phyloP scores from a whole-genome alignment of 2,888 invertebrate species.

The Noctua janthina region DNA sequence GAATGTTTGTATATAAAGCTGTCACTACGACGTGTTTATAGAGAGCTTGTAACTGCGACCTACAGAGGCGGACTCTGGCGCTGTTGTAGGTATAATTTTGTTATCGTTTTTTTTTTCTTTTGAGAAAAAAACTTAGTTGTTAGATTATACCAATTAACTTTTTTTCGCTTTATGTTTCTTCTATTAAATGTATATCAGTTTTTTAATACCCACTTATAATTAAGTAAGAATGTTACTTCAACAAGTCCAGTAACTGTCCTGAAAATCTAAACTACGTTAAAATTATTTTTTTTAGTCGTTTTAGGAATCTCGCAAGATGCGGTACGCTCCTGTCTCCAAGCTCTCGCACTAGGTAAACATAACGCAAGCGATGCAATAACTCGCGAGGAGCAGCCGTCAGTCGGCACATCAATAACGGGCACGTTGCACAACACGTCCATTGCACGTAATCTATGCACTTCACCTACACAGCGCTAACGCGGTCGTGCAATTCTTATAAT shows the following conservation, averaged over 20 bases:
- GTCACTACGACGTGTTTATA: slow-evolving; percentile 70
- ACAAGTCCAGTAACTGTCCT: neutral
- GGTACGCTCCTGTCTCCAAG: slow-evolving; percentile 20
- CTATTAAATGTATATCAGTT: neutral
- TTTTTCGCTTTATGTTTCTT: neutral
- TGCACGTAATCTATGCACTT: slow-evolving; percentile 62
- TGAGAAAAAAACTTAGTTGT: neutral
- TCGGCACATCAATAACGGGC: slow-evolving; percentile 63
- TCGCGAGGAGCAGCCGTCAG: slow-evolving; percentile 56
- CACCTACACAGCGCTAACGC: slow-evolving; percentile 51
- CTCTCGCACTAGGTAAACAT: slow-evolving; percentile 46
- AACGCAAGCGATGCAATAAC: slow-evolving; percentile 51
- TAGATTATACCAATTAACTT: neutral
- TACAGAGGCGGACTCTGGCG: slow-evolving; percentile 48
- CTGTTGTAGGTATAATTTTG: neutral
- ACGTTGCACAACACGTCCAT: slow-evolving; percentile 55
- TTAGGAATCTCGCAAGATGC: neutral
- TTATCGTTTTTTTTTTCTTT: neutral
- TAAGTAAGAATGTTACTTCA: neutral
- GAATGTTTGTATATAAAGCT: slow-evolving; percentile 68
- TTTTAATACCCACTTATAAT: neutral
- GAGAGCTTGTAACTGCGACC: slow-evolving; percentile 47
- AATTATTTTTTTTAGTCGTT: neutral
- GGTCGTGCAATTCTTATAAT: slow-evolving; percentile 59
- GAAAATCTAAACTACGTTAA: neutral